Evolutionary conservation across 2,113 vertebrate genomes (phyloP).

Genomic region (Epinephelus moara): DNA sequence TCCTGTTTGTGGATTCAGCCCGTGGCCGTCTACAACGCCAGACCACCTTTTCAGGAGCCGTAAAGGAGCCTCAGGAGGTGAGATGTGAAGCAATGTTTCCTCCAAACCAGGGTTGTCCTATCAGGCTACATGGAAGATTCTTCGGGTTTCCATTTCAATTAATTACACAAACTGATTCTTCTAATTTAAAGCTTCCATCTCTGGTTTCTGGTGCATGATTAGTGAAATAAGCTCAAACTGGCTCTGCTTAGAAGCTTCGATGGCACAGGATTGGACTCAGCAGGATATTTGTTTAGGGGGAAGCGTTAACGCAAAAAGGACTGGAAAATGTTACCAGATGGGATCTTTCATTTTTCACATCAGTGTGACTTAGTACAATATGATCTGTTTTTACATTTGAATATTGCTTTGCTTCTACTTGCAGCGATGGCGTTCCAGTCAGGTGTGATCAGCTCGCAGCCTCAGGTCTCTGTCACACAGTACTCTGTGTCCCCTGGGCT

Average conservation of each 20-base stretch:
- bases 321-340: constrained; percentile 1
- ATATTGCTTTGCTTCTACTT: constrained; percentile 4
- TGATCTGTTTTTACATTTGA: background rate
- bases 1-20: constrained; percentile 13
- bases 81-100: background rate
- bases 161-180: background rate
- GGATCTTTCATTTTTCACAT: background rate
- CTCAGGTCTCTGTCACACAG: constrained; percentile 74
- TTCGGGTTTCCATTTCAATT: background rate
- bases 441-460: constrained; percentile 79
- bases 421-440: constrained; percentile 81
- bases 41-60: constrained; percentile 8
- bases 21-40: background rate
- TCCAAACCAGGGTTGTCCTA: background rate
- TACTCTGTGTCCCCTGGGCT: constrained; percentile 63
- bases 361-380: no score
- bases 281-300: background rate
- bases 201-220: background rate
- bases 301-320: background rate
- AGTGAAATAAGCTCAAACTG: background rate
- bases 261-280: background rate
- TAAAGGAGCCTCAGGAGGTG: constrained; percentile 11
- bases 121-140: background rate
- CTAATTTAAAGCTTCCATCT: background rate
- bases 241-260: background rate